Conservation (phyloP, 1,140 invertebrate genomes). For the Brachionus rotundiformis region DNA sequence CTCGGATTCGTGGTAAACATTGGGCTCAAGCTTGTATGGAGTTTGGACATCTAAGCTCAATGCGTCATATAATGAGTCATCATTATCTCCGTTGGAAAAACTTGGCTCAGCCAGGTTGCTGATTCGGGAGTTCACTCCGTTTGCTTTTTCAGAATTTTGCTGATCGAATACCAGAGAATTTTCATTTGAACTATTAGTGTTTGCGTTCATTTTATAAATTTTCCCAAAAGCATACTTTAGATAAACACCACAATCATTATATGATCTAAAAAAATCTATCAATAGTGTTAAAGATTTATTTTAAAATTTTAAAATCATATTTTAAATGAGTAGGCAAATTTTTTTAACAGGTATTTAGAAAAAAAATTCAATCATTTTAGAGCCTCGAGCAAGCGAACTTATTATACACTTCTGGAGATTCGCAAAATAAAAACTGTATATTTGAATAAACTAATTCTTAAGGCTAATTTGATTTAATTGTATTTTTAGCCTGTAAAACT, state of each 20-base stretch:
- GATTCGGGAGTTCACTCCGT: background rate
- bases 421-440: background rate
- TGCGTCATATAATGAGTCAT: conserved; percentile 44
- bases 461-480: conserved; percentile 10
- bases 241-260: background rate
- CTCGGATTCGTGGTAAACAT: background rate
- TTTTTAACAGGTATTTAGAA: background rate
- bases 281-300: background rate
- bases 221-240: conserved; percentile 11
- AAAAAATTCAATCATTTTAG: background rate
- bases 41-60: conserved; percentile 36
- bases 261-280: background rate
- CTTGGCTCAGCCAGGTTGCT: conserved; percentile 24
- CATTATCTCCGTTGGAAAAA: conserved; percentile 20
- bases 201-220: conserved; percentile 12
- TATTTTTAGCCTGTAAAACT: background rate
- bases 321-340: background rate
- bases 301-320: background rate
- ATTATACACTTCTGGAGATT: background rate
- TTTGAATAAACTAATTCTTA: conserved; percentile 16
- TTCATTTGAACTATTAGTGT: background rate
- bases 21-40: background rate
- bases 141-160: background rate
- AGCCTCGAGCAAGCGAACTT: background rate
- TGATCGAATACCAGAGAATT: conserved; percentile 22